Evolutionary conservation across 2,888 invertebrate species (phyloP).

Genomic region (Timema podura): DNA sequence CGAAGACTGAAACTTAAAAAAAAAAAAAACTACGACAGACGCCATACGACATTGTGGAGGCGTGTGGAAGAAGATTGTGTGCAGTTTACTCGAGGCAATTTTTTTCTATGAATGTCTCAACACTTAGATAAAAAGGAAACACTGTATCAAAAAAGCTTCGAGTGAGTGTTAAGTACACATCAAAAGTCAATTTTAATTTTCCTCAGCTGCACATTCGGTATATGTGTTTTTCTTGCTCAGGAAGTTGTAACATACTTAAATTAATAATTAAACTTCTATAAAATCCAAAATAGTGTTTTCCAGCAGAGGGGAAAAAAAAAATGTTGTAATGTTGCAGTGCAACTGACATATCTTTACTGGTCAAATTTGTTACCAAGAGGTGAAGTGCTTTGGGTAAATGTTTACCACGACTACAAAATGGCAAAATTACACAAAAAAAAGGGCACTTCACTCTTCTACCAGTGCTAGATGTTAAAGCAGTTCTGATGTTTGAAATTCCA

Average conservation of each 20-base stretch:
- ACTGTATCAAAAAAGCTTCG: slow-evolving; percentile 16
- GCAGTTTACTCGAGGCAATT: slow-evolving; percentile 21
- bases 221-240: slow-evolving; percentile 32
- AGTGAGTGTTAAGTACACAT: slow-evolving; percentile 21
- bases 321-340: slow-evolving; percentile 27
- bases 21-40: slow-evolving; percentile 27
- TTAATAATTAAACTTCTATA: background rate
- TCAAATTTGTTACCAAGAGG: slow-evolving; percentile 33
- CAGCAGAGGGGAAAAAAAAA: slow-evolving; percentile 24
- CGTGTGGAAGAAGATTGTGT: slow-evolving; percentile 27
- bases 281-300: slow-evolving; percentile 28
- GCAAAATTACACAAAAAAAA: slow-evolving; percentile 19
- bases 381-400: slow-evolving; percentile 32
- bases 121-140: slow-evolving; percentile 13
- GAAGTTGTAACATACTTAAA: slow-evolving; percentile 29
- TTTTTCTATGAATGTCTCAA: slow-evolving; percentile 19
- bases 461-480: slow-evolving; percentile 27
- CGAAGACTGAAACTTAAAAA: slow-evolving; percentile 23
- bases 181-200: slow-evolving; percentile 18
- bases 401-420: slow-evolving; percentile 17
- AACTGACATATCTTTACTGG: slow-evolving; percentile 33
- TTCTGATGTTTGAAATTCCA: slow-evolving; percentile 30
- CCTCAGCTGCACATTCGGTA: slow-evolving; percentile 29
- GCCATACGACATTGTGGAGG: slow-evolving; percentile 25
- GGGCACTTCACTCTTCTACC: slow-evolving; percentile 32